These are phyloP conservation scores for Pseudochaenichthys georgianus DNA, from an alignment of 2,797 vertebrate species.

Conservation along the genomic window DNA sequence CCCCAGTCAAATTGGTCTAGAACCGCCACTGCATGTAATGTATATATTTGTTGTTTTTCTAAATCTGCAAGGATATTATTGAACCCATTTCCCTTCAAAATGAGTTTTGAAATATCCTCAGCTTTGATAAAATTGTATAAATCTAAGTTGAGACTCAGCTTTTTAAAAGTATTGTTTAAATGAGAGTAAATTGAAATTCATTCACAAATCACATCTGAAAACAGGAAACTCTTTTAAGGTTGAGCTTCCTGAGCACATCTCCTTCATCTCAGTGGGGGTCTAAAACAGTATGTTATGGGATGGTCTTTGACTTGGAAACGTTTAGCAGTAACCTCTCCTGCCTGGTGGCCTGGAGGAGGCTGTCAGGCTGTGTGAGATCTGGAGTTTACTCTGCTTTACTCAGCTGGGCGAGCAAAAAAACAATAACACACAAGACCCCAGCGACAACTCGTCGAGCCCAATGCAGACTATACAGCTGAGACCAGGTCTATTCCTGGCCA, in stretches of 20 bases:
- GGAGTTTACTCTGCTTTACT: slow-evolving; percentile 66
- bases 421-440: slow-evolving; percentile 74
- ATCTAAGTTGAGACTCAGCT: accelerated
- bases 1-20: too few species aligned
- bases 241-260: slow-evolving; percentile 22
- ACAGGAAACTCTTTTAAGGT: slow-evolving; percentile 18
- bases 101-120: neutral
- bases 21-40: neutral
- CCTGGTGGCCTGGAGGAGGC: slow-evolving; percentile 65
- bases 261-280: slow-evolving; percentile 29
- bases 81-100: neutral
- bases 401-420: slow-evolving; percentile 71
- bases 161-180: too few species aligned
- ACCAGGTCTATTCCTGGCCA: slow-evolving; percentile 21
- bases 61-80: neutral
- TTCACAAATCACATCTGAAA: slow-evolving; percentile 16
- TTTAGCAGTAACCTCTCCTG: slow-evolving; percentile 48
- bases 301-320: slow-evolving; percentile 59
- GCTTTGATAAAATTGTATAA: neutral
- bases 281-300: slow-evolving; percentile 41
- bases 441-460: slow-evolving; percentile 65
- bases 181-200: neutral
- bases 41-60: neutral
- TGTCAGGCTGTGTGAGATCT: slow-evolving; percentile 64
- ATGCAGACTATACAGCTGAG: slow-evolving; percentile 17